Percentiles rank a stretch among this genome's conserved stretches.
Conservation (phyloP, 2,888 invertebrate genomes). For the Clistopyga incitator region DNA sequence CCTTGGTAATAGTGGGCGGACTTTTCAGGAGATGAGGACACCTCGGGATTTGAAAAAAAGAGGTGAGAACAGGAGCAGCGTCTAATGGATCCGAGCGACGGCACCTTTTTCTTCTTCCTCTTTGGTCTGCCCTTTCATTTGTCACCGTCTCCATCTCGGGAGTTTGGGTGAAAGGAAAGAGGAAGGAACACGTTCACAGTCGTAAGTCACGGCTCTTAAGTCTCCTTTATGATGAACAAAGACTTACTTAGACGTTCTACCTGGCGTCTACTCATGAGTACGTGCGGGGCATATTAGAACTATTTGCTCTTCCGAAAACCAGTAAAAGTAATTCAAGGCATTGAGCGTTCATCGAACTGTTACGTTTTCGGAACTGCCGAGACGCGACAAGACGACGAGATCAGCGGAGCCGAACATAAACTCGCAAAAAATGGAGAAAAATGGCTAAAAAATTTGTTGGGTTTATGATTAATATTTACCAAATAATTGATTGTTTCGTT, state of each 20-base stretch:
- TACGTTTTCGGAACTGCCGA: slow-evolving; percentile 8
- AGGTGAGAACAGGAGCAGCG: slow-evolving; percentile 32
- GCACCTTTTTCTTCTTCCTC: slow-evolving; percentile 54
- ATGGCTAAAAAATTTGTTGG: background rate
- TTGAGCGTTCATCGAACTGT: slow-evolving; percentile 53
- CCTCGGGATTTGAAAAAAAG: slow-evolving; percentile 40
- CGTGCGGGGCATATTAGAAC: slow-evolving; percentile 61
- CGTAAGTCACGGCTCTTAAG: slow-evolving; percentile 54
- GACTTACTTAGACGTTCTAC: slow-evolving; percentile 5
- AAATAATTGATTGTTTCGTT: no score
- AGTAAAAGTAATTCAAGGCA: background rate
- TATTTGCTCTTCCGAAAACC: slow-evolving; percentile 48
- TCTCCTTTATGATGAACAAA: slow-evolving; percentile 51
- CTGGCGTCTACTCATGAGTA: slow-evolving; percentile 40
- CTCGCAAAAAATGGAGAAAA: background rate
- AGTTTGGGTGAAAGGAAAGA: slow-evolving; percentile 65
- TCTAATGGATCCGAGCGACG: slow-evolving; percentile 57
- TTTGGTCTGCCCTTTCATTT: background rate
- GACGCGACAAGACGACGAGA: slow-evolving; percentile 13
- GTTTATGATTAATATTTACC: background rate
- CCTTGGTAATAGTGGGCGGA: slow-evolving; percentile 38
- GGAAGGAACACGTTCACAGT: slow-evolving; percentile 16
- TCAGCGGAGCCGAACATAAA: slow-evolving; percentile 38
- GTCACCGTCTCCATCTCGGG: slow-evolving; percentile 20
- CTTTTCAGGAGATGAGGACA: slow-evolving; percentile 36